Evolutionary conservation across 2,113 vertebrate genomes (phyloP).

Genomic region (Empidonax traillii): DNA sequence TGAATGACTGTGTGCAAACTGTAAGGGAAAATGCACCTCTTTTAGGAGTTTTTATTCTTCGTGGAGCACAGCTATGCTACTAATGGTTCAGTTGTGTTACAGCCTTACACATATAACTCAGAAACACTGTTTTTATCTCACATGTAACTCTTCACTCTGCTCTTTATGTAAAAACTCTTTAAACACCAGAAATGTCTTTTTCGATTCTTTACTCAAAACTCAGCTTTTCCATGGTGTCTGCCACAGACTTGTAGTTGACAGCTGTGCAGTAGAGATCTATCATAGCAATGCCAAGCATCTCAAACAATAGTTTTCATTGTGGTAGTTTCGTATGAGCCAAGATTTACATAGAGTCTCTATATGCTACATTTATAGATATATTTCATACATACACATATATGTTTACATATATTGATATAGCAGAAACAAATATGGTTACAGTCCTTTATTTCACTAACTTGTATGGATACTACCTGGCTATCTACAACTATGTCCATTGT

Average conservation of each 20-base stretch:
- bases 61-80: background rate
- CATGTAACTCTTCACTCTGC: background rate
- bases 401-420: background rate
- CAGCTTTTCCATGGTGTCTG: background rate
- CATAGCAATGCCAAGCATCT: background rate
- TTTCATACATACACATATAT: background rate
- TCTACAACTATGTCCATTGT: background rate
- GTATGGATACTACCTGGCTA: background rate
- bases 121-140: background rate
- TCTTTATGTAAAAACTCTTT: background rate
- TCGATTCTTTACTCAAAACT: accelerated
- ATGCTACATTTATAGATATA: background rate
- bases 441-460: background rate
- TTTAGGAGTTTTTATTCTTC: background rate
- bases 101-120: background rate
- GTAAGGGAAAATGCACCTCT: background rate
- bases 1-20: background rate
- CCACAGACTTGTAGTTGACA: background rate
- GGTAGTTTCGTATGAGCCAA: background rate
- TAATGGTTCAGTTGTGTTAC: background rate
- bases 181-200: background rate
- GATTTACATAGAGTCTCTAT: background rate
- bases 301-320: background rate
- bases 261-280: background rate
- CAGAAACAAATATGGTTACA: background rate